A percentile compares a stretch with the other conserved stretches of the same genome.
These are phyloP conservation scores for Zeugodacus cucurbitae DNA, from an alignment of 1,140 invertebrate genomes.

Conservation along the genomic window DNA sequence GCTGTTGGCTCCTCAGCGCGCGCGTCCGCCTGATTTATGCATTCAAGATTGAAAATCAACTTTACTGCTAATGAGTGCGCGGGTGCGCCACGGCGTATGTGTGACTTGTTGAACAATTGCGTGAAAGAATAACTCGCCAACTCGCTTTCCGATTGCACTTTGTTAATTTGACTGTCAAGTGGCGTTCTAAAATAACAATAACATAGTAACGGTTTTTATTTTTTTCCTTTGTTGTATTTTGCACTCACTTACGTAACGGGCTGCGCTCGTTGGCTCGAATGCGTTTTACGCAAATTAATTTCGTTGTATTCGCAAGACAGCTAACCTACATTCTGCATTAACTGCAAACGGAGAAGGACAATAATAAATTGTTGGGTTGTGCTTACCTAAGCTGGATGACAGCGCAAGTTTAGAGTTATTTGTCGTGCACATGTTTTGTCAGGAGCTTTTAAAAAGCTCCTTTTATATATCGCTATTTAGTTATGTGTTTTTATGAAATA, in stretches of 20 bases:
- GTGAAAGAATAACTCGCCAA: background rate
- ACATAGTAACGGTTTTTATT: background rate
- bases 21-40: background rate
- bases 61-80: constrained; percentile 19
- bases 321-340: background rate
- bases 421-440: background rate
- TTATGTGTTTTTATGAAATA: too few relatives aligned
- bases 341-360: background rate
- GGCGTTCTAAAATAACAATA: background rate
- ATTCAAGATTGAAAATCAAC: constrained; percentile 33
- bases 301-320: background rate
- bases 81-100: background rate
- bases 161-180: constrained; percentile 20
- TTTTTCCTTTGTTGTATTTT: background rate
- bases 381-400: background rate
- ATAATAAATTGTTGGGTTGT: background rate
- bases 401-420: background rate
- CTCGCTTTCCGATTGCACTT: background rate
- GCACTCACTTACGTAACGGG: background rate
- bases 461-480: too few relatives aligned
- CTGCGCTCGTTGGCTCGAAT: background rate
- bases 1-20: background rate
- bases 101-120: background rate
- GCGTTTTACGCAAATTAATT: background rate
- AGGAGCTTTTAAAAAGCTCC: too few relatives aligned